Base-by-base conservation (phyloP, 2,888 invertebrate species). In the Mylabris sibirica region DNA sequence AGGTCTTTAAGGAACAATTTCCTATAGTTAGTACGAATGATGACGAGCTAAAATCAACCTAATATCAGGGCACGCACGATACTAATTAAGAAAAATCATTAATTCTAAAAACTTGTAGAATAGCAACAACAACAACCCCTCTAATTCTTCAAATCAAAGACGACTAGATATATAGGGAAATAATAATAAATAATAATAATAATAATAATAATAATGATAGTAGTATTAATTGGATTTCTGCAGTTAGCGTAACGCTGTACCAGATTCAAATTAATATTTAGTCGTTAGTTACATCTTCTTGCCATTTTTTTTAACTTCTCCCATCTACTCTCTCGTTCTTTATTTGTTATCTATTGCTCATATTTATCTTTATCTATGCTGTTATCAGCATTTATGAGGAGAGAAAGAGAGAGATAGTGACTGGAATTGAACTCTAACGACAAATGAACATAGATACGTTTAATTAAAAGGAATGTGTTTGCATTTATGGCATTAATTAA, bases 41-140 rank as follows among this genome's bases (percentile, higher is more conserved):
- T 72, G 44, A 71, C 75, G 73, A 69, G 74, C 79, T 74, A 78
- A 80, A 78, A 70, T 77, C 78, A 76, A 77, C 78, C 79, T 78
- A 78, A 78, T 72, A 71, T 67, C 63, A 74, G 63, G 72, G 74
- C 82, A 83, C 82, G 84, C 84, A 83, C 83, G 80, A 78, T 78
- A 78, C 82, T 82, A 84, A 84, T 84, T 83, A 84, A 81, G 81
- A 83, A 82, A 81, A 82, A 83, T 83, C 82, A 81, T 83, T 83
- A 82, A 82, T 82, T 80, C 77, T 22, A 14, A 61, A 61, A 61
- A 61, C 35, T 38, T 38, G 59, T 44, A n/a, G 44, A 17, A 17
- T 4, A 11, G 44, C 2, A 44, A 44, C 44, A 44, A 12, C 12
- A 11, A 9, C 5, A 41, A n/a, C 44, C 44, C 8, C n/a, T 44